phyloP scores from a whole-genome alignment of 2,113 vertebrate genomes.

The human region GRCh38 chr2:15746001-15746500 shows the following conservation, averaged over 20 bases:
- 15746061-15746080: neutral
- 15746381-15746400: neutral
- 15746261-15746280: slow-evolving; percentile 81
- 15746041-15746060: neutral
- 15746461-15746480: neutral
- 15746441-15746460: neutral
- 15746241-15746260: slow-evolving; percentile 87
- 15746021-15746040: neutral
- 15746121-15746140: slow-evolving; percentile 91
- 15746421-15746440: fast-evolving
- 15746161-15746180: slow-evolving; percentile 83
- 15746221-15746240: slow-evolving; percentile 80
- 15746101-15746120: slow-evolving; percentile 84
- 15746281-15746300: slow-evolving; percentile 61
- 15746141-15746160: slow-evolving; percentile 89
- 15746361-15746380: neutral
- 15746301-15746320: slow-evolving; percentile 57
- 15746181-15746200: slow-evolving; percentile 81
- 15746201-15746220: slow-evolving; percentile 87
- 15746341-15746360: neutral
- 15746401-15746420: neutral
- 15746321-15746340: neutral
- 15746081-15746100: slow-evolving; percentile 87
- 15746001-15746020: neutral
- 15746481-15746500: neutral